Conservation (phyloP, 2,113 vertebrate species). For the Hucho hucho region DNA sequence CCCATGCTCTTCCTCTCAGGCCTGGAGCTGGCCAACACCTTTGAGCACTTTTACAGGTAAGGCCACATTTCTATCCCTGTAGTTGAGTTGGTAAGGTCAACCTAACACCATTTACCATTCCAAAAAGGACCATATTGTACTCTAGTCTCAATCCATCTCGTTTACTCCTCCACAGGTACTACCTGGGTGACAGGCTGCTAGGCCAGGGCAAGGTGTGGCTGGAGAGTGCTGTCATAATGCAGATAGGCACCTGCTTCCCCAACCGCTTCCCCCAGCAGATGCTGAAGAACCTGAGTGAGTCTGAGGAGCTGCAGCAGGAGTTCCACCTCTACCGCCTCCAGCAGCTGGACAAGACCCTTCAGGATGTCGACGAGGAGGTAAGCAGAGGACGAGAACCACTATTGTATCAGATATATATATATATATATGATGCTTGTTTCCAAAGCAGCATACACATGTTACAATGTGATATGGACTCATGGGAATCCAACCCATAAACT, state of each 20-base stretch:
- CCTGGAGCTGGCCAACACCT: constrained; percentile 89
- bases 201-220: constrained; percentile 82
- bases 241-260: constrained; percentile 91
- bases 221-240: constrained; percentile 84
- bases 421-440: no score
- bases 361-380: constrained; percentile 68
- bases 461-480: no score
- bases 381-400: not conserved
- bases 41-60: constrained; percentile 96
- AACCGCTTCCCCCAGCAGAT: constrained; percentile 92
- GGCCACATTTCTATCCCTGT: not conserved
- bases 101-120: not conserved
- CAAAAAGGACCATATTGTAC: not conserved
- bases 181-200: constrained; percentile 91
- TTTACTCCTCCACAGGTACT: constrained; percentile 76
- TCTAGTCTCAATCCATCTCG: not conserved
- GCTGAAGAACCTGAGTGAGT: constrained; percentile 83
- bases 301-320: constrained; percentile 82
- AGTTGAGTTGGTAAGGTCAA: no score
- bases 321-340: constrained; percentile 87
- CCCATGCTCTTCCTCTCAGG: constrained; percentile 88
- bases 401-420: no score
- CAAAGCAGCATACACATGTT: no score
- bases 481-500: no score
- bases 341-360: constrained; percentile 80